Evolutionary conservation across 2,888 invertebrate genomes (phyloP), one percentile per base, ranked within the genome.

Genomic region (Uloborus plumipes): DNA sequence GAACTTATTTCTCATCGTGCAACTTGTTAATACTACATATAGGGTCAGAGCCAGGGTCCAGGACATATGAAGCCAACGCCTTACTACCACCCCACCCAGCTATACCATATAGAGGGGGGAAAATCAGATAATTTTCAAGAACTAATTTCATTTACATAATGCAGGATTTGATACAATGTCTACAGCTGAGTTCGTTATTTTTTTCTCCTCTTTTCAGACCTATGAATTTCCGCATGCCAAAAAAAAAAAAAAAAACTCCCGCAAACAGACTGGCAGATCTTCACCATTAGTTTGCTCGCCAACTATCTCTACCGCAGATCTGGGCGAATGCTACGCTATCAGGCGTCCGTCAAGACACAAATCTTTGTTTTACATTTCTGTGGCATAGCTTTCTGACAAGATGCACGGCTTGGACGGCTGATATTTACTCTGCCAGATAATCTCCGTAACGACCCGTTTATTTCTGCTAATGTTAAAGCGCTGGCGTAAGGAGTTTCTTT

Each of bases 281-380:
- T 1, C 26, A 16, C 39, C 61, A 61, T 58, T 49, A n/a, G 55
- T 55, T 55, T 39, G 39, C 39, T 55, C 9, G 55, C 18, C 9
- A 55, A 2, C n/a, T 55, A 55, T 55, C 55, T 55, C n/a, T 0
- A 20, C n/a, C n/a, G 9, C 55, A 20, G 20, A 22, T 49, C 53
- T 26, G 31, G 61, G 31, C 65, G 22, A 39, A 31, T 65, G 15
- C 61, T 51, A 51, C 62, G 39, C 26, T 67, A 67, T 75, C 75
- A 39, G 49, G 31, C 49, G 50, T 75, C 66, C 22, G 50, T 22
- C 70, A 49, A 51, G 61, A 51, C 71, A 78, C 78, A 78, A 72
- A 78, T 72, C 78, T 66, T 51, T 66, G 72, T 61, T 72, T 58
- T 72, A 66, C 72, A 78, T 66, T 65, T 61, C 66, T 59, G 71